phyloP scores from a whole-genome alignment of 2,888 invertebrate genomes.

The Omphaloscelis lunosa region DNA sequence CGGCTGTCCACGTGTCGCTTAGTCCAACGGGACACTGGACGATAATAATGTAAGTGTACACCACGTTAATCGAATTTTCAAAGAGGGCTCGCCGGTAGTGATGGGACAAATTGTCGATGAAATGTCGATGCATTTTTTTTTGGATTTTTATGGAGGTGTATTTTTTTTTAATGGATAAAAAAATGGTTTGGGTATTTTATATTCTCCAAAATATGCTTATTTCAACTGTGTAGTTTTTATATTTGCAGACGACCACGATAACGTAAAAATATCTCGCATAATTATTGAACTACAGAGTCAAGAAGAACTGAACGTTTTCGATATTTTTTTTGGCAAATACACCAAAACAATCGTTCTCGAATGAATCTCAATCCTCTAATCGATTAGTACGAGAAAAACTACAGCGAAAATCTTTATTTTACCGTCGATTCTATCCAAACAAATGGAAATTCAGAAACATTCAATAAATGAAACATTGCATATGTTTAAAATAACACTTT shows the following conservation, averaged over 20 bases:
- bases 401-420: slow-evolving; percentile 34
- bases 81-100: slow-evolving; percentile 80
- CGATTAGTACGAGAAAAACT: slow-evolving; percentile 15
- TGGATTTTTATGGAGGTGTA: neutral
- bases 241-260: neutral
- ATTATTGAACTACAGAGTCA: neutral
- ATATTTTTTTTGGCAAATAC: neutral
- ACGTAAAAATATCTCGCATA: neutral
- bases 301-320: neutral
- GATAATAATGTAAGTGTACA: slow-evolving; percentile 84
- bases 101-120: slow-evolving; percentile 61
- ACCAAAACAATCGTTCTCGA: neutral
- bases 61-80: slow-evolving; percentile 88
- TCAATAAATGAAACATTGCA: slow-evolving; percentile 35
- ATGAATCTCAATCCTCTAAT: slow-evolving; percentile 31
- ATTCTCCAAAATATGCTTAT: neutral
- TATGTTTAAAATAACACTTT: slow-evolving; percentile 42
- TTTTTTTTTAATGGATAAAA: neutral
- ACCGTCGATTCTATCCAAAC: slow-evolving; percentile 28
- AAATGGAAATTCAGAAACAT: slow-evolving; percentile 41
- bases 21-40: slow-evolving; percentile 83
- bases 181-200: rapidly evolving
- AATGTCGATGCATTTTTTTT: slow-evolving; percentile 1
- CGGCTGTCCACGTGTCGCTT: slow-evolving; percentile 66
- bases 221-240: no score